Conservation (phyloP, 2,113 vertebrate species). For the Malurus melanocephalus region DNA sequence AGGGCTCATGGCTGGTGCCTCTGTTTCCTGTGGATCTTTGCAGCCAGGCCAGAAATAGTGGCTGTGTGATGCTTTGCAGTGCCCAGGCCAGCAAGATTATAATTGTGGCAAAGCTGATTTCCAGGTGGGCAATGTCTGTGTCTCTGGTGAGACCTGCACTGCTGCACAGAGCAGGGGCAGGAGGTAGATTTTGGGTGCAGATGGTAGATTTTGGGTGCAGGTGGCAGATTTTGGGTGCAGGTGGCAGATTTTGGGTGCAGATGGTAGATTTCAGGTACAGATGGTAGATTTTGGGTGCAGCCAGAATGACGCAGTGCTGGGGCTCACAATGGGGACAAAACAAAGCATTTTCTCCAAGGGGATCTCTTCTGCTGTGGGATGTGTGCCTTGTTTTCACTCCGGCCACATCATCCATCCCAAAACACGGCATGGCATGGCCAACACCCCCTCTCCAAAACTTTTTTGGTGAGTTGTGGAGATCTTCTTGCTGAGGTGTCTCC, state of each 20-base stretch:
- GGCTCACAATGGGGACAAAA: too few relatives aligned
- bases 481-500: background rate
- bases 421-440: background rate
- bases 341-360: background rate
- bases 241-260: background rate
- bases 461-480: background rate
- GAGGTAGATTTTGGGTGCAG: background rate
- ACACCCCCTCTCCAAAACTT: rapidly evolving
- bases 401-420: background rate
- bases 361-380: background rate
- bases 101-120: background rate
- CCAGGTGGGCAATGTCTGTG: background rate
- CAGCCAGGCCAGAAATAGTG: background rate
- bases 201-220: background rate
- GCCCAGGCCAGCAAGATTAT: background rate
- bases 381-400: background rate
- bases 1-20: background rate
- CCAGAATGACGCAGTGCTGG: too few relatives aligned
- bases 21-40: background rate
- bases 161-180: background rate
- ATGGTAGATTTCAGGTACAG: background rate
- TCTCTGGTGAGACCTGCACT: background rate
- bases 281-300: background rate
- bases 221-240: background rate
- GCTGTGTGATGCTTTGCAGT: background rate